Evolutionary conservation across 35 echinoderm and acorn worm species (phyloP), one percentile per base, ranked within the genome.

Genomic region (Amphiura filiformis): DNA sequence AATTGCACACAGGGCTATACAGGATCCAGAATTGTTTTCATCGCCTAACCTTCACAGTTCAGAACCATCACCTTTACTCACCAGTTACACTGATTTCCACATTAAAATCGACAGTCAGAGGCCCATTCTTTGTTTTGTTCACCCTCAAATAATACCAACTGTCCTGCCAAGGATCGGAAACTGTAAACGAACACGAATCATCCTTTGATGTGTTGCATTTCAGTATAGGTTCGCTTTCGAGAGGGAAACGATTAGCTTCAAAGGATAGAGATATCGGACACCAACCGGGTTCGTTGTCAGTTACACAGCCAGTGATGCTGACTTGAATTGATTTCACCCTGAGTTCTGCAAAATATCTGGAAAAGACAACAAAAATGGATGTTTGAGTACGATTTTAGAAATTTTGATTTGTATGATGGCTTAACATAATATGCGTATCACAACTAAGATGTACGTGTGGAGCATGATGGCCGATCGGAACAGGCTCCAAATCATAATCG

Each of bases 121-220:
- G 44, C 44, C 20, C 7, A 7, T 52, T 20, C 44, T 11, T 20
- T 11, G 44, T 52, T 52, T 52, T 52, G 7, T 52, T 7, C 20
- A 94, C 33, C 31, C 47, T 57, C 26, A 94, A 38, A 38, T 94
- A 94, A 64, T 94, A 94, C 92, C 92, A 94, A 0, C 83, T 78
- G 56, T 87, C 84, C 34, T 49, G 32, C 28, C 85, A 2, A 42
- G 84, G 76, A 34, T 77, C 49, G 15, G 65, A 20, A 0, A 90
- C 40, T 0, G 31, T 37, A 13, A 94, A 37, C 1, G 56, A 38
- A 65, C 92, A 94, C 0, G 39, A 31, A 20, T 20, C 44, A 7
- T 52, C 44, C 7, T 20, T 52, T 7, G 44, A 11, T 7, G 44
- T 20, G 44, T 52, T 52, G 20, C 44, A 52, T 52, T 52, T 52